These are phyloP conservation scores for Timandra comae DNA, from an alignment of 2,888 invertebrate species.

Conservation along the genomic window DNA sequence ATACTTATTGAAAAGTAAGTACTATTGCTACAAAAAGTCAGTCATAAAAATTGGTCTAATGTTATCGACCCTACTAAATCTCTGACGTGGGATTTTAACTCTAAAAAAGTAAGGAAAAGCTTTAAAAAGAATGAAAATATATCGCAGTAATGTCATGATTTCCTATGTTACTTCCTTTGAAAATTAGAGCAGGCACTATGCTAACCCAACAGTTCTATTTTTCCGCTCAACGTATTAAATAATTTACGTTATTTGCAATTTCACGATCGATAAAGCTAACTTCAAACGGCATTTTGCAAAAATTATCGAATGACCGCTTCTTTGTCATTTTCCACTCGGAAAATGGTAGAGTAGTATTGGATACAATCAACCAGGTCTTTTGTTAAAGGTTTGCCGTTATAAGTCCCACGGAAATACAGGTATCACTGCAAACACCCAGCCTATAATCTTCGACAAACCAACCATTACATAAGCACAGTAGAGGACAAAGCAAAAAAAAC, in stretches of 20 bases:
- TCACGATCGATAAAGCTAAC: not conserved
- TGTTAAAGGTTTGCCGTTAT: conserved; percentile 56
- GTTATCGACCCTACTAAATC: too few relatives aligned
- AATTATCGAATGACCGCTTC: conserved; percentile 32
- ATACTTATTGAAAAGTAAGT: too few relatives aligned
- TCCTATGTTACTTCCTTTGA: too few relatives aligned
- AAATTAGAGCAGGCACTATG: too few relatives aligned
- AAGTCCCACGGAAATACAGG: conserved; percentile 53
- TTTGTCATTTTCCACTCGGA: conserved; percentile 47
- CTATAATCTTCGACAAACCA: conserved; percentile 53
- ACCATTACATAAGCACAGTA: conserved; percentile 53
- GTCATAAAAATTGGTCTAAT: too few relatives aligned
- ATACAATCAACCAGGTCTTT: conserved; percentile 45
- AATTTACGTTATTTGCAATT: not conserved
- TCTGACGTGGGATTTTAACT: too few relatives aligned
- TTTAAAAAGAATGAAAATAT: too few relatives aligned
- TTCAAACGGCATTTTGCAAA: conserved; percentile 18
- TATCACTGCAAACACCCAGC: conserved; percentile 45
- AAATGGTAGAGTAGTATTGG: conserved; percentile 38
- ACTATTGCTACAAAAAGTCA: too few relatives aligned
- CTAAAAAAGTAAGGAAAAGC: too few relatives aligned
- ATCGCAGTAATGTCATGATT: too few relatives aligned
- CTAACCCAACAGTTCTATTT: too few relatives aligned
- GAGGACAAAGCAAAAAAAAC: conserved; percentile 57
- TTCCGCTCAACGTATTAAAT: too few relatives aligned